Evolutionary conservation across 2,113 vertebrate species (phyloP).

Genomic region (Tragelaphus buxtoni): DNA sequence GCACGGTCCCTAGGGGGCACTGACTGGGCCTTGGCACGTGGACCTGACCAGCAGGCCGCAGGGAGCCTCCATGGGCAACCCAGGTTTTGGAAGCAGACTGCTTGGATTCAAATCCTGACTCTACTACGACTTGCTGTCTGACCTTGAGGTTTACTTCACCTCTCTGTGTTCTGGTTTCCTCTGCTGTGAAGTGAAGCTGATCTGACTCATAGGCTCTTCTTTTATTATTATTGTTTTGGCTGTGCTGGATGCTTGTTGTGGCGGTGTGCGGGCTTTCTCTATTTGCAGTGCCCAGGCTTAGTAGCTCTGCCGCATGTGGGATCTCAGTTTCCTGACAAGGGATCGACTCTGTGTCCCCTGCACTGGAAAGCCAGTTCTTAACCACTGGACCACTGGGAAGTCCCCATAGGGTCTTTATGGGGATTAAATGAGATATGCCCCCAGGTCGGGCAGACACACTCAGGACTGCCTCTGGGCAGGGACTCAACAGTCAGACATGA

Average conservation of each 20-base stretch:
- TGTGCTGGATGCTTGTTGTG: rapidly evolving
- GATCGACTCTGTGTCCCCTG: neutral
- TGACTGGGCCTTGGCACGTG: neutral
- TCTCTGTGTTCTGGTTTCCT: neutral
- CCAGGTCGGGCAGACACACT: neutral
- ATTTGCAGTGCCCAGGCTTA: rapidly evolving
- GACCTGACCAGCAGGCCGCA: neutral
- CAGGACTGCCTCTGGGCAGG: too few species aligned
- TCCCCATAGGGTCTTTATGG: neutral
- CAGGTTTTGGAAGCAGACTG: neutral
- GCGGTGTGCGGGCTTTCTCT: neutral
- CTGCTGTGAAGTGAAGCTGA: neutral
- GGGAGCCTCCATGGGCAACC: neutral
- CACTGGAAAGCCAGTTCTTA: neutral
- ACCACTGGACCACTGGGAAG: neutral
- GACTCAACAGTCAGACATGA: neutral
- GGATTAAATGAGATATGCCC: neutral
- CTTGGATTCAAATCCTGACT: neutral
- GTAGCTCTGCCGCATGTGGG: neutral
- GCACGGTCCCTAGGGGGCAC: neutral
- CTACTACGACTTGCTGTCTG: neutral
- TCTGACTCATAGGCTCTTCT: neutral
- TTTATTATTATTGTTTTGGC: neutral
- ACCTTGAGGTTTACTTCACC: neutral
- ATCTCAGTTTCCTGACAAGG: neutral